Evolutionary conservation across 2,888 invertebrate genomes (phyloP).

Genomic region (Nephrotoma flavescens): DNA sequence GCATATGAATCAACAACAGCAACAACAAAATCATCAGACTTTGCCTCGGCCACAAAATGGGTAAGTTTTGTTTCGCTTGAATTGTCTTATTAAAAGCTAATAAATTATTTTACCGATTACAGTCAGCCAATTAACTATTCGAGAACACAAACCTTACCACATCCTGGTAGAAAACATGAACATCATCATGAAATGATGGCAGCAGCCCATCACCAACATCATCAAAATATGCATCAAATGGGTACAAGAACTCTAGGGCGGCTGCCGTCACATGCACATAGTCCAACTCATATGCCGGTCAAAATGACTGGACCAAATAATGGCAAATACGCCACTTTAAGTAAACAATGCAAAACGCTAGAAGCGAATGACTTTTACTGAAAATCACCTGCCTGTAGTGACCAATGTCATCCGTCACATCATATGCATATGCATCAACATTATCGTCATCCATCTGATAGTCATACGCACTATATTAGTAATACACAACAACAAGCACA

Average conservation of each 20-base stretch:
- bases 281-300: conserved; percentile 37
- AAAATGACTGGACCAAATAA: conserved; percentile 48
- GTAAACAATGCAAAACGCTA: conserved; percentile 90
- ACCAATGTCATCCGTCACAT: conserved; percentile 20
- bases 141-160: conserved; percentile 32
- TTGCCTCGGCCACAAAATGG: conserved; percentile 35
- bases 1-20: conserved; percentile 24
- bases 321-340: conserved; percentile 87
- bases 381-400: conserved; percentile 49
- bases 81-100: background rate
- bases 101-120: background rate
- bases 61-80: conserved; percentile 18
- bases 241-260: conserved; percentile 53
- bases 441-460: conserved; percentile 36
- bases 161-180: conserved; percentile 24
- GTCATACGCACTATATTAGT: conserved; percentile 28
- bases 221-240: conserved; percentile 35
- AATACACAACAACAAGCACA: conserved; percentile 14
- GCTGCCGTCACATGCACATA: conserved; percentile 44
- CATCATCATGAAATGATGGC: conserved; percentile 32
- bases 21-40: conserved; percentile 35
- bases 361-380: conserved; percentile 92
- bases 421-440: conserved; percentile 21
- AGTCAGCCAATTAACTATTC: conserved; percentile 18
- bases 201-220: conserved; percentile 30